Evolutionary conservation across 2,113 vertebrate genomes (phyloP).

Genomic region (Erythrolamprus reginae): DNA sequence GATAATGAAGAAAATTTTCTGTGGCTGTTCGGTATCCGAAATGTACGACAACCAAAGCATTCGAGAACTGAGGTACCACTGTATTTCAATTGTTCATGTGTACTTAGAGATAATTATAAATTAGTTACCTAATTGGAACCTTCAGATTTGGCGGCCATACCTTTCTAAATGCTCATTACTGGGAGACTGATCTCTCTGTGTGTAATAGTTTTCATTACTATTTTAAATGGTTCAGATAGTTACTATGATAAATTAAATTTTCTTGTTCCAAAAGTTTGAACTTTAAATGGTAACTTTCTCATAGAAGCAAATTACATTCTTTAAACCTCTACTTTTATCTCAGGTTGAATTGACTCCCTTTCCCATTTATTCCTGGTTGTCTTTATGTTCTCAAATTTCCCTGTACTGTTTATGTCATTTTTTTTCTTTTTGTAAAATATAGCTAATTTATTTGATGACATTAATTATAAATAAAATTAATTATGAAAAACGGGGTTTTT

Average conservation of each 20-base stretch:
- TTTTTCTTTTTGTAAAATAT: not conserved
- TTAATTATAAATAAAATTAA: not conserved
- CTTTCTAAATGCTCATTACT: not conserved
- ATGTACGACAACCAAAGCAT: too few relatives aligned
- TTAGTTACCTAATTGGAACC: not conserved
- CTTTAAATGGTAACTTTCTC: not conserved
- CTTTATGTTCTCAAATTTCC: not conserved
- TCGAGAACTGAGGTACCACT: too few relatives aligned
- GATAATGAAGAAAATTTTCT: too few relatives aligned
- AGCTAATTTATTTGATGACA: not conserved
- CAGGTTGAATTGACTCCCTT: not conserved
- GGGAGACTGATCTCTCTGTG: not conserved
- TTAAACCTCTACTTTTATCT: not conserved
- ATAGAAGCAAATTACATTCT: not conserved
- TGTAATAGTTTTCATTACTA: not conserved
- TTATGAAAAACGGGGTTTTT: not conserved
- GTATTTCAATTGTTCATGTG: not conserved
- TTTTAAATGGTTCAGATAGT: not conserved
- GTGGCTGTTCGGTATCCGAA: too few relatives aligned
- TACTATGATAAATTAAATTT: not conserved
- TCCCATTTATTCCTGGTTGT: not conserved
- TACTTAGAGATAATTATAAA: not conserved
- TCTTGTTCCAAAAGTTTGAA: not conserved
- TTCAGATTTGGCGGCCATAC: not conserved
- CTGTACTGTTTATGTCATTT: not conserved